Evolutionary conservation across 1,140 invertebrate genomes (phyloP).

Genomic region (Hormaphis cornu): DNA sequence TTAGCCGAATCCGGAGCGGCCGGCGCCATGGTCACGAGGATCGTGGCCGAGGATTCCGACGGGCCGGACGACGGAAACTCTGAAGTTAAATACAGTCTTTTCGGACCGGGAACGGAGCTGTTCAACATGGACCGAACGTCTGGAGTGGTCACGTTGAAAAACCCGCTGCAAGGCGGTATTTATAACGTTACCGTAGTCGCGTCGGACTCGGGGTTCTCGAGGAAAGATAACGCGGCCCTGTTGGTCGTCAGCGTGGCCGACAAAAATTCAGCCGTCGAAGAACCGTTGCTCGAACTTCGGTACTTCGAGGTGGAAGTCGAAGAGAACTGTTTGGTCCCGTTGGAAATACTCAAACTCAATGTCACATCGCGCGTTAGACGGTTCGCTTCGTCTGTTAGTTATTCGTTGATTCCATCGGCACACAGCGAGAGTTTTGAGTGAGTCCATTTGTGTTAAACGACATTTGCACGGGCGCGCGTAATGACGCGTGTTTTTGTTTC

Average conservation of each 20-base stretch:
- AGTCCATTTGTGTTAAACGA: neutral
- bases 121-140: slow-evolving; percentile 72
- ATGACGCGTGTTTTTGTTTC: too few species aligned
- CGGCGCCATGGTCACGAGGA: slow-evolving; percentile 57
- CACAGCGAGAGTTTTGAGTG: slow-evolving; percentile 40
- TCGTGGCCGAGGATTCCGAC: slow-evolving; percentile 77
- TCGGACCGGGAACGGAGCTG: slow-evolving; percentile 51
- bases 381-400: slow-evolving; percentile 15
- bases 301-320: slow-evolving; percentile 70
- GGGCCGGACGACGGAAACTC: slow-evolving; percentile 70
- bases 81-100: slow-evolving; percentile 61
- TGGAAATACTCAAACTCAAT: slow-evolving; percentile 60
- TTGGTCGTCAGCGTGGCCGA: slow-evolving; percentile 57
- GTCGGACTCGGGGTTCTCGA: slow-evolving; percentile 71
- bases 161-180: slow-evolving; percentile 49
- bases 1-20: slow-evolving; percentile 58
- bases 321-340: slow-evolving; percentile 59
- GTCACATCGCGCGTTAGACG: slow-evolving; percentile 41
- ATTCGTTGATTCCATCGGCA: slow-evolving; percentile 35
- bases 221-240: slow-evolving; percentile 65
- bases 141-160: slow-evolving; percentile 64
- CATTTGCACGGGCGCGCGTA: neutral
- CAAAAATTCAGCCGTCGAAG: slow-evolving; percentile 46
- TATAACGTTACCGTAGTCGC: slow-evolving; percentile 72
- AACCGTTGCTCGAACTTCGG: slow-evolving; percentile 56